phyloP scores from a whole-genome alignment of 2,888 invertebrate genomes.

The Scaeva pyrastri region DNA sequence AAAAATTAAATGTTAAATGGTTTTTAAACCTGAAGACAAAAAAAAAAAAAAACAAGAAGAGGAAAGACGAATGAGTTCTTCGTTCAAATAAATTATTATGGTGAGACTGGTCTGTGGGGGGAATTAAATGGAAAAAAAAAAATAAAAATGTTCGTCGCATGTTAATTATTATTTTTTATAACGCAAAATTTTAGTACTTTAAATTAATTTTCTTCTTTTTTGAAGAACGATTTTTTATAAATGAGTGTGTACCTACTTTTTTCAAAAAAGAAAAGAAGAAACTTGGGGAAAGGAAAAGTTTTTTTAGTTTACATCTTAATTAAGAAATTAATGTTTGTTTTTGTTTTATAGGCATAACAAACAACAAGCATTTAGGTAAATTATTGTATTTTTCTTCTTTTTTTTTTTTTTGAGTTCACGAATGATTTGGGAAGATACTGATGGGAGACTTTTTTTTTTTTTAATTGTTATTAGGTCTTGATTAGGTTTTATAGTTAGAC shows the following conservation, averaged over 20 bases:
- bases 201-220: conserved; percentile 24
- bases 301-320: neutral
- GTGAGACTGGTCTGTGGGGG: conserved; percentile 11
- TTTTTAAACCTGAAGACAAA: conserved; percentile 37
- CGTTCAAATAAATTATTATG: conserved; percentile 17
- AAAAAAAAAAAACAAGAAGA: neutral
- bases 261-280: conserved; percentile 5
- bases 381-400: neutral
- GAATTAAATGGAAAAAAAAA: neutral
- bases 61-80: conserved; percentile 40
- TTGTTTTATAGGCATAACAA: neutral
- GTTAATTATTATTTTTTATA: conserved; percentile 32
- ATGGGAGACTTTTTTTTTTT: neutral
- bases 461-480: neutral
- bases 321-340: conserved; percentile 11
- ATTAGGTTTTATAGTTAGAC: neutral
- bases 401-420: neutral
- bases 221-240: too few species aligned
- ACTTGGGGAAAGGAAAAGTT: conserved; percentile 8
- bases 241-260: too few species aligned
- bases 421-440: neutral
- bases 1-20: conserved; percentile 65
- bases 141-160: conserved; percentile 30
- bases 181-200: conserved; percentile 50
- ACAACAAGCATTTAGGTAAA: neutral